A percentile compares a stretch with the other conserved stretches of the same genome.
Evolutionary conservation across 2,797 vertebrate genomes (phyloP).

Genomic region (Squalus acanthias): DNA sequence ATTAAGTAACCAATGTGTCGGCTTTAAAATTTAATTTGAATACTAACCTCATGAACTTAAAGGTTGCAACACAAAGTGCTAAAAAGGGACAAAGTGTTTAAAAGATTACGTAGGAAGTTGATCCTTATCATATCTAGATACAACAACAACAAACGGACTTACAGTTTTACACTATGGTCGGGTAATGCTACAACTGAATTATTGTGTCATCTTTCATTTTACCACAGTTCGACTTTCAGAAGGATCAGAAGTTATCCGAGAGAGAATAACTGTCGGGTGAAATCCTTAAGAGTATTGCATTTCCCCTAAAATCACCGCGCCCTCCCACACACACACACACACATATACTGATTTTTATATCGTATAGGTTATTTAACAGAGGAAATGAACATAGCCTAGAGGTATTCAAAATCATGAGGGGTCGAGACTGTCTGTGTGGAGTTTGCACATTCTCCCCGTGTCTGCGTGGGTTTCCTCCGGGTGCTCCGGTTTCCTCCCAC

Average conservation of each 20-base stretch:
- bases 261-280: neutral
- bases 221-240: neutral
- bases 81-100: neutral
- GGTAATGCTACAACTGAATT: neutral
- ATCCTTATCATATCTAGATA: neutral
- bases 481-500: too few species aligned
- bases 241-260: neutral
- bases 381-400: too few species aligned
- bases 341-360: too few species aligned
- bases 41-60: neutral
- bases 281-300: neutral
- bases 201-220: neutral
- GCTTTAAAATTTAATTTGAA: neutral
- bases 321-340: too few species aligned
- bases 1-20: neutral
- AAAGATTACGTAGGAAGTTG: neutral
- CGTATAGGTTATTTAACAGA: too few species aligned
- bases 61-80: neutral
- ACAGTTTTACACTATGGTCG: neutral
- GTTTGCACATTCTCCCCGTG: too few species aligned
- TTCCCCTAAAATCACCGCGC: neutral
- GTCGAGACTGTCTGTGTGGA: too few species aligned
- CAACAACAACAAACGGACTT: neutral
- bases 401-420: too few species aligned
- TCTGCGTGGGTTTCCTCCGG: too few species aligned